Evolutionary conservation across 64 coral and sea anemone genomes (phyloP).

Genomic region (Pocillopora damicornis): DNA sequence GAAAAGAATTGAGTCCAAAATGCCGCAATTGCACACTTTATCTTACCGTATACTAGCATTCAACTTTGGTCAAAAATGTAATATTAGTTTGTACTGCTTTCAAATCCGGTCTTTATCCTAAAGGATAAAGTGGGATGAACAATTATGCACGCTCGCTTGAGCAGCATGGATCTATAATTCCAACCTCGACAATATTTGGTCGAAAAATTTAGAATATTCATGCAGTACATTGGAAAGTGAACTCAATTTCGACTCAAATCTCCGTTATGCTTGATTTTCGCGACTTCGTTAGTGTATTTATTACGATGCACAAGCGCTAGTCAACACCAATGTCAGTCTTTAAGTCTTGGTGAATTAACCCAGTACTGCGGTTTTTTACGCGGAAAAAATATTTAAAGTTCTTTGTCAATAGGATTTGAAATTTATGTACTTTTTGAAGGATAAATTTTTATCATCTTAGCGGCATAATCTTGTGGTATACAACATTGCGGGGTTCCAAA

Average conservation of each 20-base stretch:
- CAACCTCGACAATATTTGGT: neutral
- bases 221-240: neutral
- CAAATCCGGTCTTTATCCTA: neutral
- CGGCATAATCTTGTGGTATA: neutral
- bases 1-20: neutral
- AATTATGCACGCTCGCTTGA: neutral
- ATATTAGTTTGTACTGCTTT: neutral
- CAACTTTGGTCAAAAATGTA: neutral
- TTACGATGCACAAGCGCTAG: neutral
- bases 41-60: neutral
- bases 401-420: neutral
- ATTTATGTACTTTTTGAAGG: neutral
- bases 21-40: neutral
- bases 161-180: neutral
- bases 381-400: neutral
- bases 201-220: neutral
- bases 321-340: neutral
- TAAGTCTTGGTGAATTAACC: neutral
- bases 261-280: neutral
- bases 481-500: neutral
- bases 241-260: neutral
- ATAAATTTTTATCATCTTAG: neutral
- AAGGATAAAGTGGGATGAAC: neutral
- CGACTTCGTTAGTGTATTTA: neutral
- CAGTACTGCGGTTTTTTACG: neutral